Conservation (phyloP, 2,797 vertebrate genomes). For the Myotis planiceps region DNA sequence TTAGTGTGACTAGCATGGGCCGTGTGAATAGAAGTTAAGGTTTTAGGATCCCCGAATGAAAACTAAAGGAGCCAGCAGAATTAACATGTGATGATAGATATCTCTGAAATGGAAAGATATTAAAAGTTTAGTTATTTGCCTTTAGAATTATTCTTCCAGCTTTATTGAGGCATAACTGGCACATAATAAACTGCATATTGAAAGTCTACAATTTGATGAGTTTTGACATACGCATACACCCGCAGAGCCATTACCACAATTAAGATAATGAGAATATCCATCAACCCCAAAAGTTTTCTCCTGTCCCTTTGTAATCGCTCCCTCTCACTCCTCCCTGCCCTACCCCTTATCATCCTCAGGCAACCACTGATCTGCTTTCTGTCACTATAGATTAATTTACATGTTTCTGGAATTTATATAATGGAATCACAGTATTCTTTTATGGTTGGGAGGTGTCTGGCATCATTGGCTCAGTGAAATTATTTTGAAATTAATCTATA, state of each 20-base stretch:
- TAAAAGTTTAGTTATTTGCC: neutral
- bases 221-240: neutral
- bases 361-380: neutral
- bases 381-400: neutral
- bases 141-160: neutral
- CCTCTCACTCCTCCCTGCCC: neutral
- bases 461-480: neutral
- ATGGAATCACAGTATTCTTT: neutral
- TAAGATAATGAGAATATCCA: neutral
- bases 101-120: neutral
- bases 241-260: neutral
- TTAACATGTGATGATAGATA: neutral
- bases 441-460: neutral
- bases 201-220: neutral
- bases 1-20: neutral
- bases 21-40: neutral
- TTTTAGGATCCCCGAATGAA: neutral
- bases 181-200: neutral
- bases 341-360: neutral
- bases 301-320: neutral
- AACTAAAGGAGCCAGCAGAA: neutral
- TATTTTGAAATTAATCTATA: conserved; percentile 47
- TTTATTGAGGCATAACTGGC: neutral
- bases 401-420: conserved; percentile 9
- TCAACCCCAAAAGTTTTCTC: neutral